Conservation (phyloP, 2,888 invertebrate species). For the Caenorhabditis sinica region DNA sequence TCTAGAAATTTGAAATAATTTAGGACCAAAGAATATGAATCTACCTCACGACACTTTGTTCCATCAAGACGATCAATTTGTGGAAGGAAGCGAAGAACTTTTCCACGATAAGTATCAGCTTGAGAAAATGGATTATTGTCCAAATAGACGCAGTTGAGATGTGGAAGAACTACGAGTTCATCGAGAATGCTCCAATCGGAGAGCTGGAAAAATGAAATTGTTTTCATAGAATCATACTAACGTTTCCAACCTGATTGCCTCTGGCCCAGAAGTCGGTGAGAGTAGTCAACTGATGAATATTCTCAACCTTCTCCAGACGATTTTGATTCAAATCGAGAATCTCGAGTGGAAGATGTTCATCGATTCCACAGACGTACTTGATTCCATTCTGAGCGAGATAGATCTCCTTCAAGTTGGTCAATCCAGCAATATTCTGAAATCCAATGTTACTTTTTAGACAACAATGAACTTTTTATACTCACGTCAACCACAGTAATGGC, state of each 20-base stretch:
- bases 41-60: conserved; percentile 43
- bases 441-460: background rate
- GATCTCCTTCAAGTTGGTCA: conserved; percentile 90
- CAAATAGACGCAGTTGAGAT: conserved; percentile 75
- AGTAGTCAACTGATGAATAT: conserved; percentile 72
- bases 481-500: conserved; percentile 70
- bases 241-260: conserved; percentile 71
- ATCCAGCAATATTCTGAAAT: conserved; percentile 89
- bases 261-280: conserved; percentile 81
- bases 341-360: conserved; percentile 83
- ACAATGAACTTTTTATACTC: background rate
- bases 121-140: conserved; percentile 74
- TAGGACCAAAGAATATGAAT: background rate
- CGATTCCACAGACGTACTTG: conserved; percentile 89
- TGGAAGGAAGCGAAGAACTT: conserved; percentile 67
- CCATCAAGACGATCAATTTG: conserved; percentile 73
- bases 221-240: background rate
- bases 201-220: conserved; percentile 52
- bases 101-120: conserved; percentile 50
- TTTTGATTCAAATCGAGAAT: conserved; percentile 80
- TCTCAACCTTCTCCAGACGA: conserved; percentile 72
- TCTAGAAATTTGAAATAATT: background rate
- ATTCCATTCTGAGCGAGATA: conserved; percentile 96
- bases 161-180: conserved; percentile 71
- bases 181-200: conserved; percentile 72